Evolutionary conservation across 1,140 invertebrate species (phyloP).

Genomic region (Callitettix versicolor): DNA sequence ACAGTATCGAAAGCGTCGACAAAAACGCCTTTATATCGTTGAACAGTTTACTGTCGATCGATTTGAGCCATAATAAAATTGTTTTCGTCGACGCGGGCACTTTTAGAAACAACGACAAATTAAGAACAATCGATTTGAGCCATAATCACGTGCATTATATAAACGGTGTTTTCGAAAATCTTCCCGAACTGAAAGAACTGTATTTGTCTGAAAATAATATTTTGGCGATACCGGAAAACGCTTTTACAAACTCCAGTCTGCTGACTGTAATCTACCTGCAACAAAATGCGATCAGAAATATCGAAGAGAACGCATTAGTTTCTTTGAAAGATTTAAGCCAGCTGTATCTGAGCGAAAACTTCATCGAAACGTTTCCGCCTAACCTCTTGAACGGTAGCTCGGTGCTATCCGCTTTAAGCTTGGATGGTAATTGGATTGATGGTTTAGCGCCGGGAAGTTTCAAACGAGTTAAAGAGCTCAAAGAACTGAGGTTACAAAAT

Average conservation of each 20-base stretch:
- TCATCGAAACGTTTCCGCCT: constrained; percentile 59
- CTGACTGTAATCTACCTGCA: constrained; percentile 75
- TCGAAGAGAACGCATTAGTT: constrained; percentile 59
- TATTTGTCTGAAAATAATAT: constrained; percentile 84
- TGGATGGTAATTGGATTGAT: constrained; percentile 81
- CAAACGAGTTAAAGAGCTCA: constrained; percentile 53
- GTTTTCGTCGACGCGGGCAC: constrained; percentile 54
- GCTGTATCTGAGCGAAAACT: constrained; percentile 75
- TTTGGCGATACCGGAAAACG: constrained; percentile 63
- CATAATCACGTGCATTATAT: constrained; percentile 82
- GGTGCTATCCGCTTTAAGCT: constrained; percentile 67
- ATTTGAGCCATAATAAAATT: constrained; percentile 78
- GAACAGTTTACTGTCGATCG: constrained; percentile 63
- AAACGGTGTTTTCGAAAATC: constrained; percentile 61
- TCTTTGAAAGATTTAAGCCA: constrained; percentile 63
- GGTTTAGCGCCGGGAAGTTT: constrained; percentile 70
- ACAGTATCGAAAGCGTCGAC: constrained; percentile 64
- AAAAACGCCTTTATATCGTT: constrained; percentile 62
- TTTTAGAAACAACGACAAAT: constrained; percentile 58
- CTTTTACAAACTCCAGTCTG: constrained; percentile 62
- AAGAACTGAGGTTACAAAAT: constrained; percentile 72
- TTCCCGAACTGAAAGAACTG: constrained; percentile 61
- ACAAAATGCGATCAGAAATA: constrained; percentile 67
- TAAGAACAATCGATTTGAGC: constrained; percentile 71
- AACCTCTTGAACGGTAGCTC: constrained; percentile 60